Percentiles rank a stretch among this genome's conserved stretches.
Conservation (phyloP, 2,113 vertebrate genomes). For the Steatornis caripensis region DNA sequence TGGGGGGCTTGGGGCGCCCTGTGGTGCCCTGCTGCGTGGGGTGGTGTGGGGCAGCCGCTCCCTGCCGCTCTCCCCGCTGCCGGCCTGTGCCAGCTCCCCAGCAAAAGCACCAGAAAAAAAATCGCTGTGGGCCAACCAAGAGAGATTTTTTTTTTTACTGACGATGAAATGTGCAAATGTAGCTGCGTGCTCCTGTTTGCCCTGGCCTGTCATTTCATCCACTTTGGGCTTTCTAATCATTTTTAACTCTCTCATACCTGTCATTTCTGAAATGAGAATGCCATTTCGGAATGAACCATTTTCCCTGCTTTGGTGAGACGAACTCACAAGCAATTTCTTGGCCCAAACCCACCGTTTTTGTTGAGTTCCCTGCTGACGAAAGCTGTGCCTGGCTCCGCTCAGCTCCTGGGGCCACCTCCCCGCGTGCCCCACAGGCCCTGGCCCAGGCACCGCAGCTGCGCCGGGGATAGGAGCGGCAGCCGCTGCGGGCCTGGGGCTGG, state of each 20-base stretch:
- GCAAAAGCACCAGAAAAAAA: background rate
- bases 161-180: background rate
- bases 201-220: background rate
- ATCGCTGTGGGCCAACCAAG: background rate
- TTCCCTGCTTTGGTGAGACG: background rate
- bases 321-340: background rate
- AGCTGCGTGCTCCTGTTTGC: rapidly evolving
- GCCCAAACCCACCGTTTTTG: background rate
- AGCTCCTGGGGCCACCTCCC: no score
- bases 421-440: no score
- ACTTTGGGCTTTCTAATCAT: background rate
- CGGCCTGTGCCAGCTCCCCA: background rate
- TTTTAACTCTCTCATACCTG: background rate
- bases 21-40: no score
- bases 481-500: no score
- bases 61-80: background rate
- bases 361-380: background rate
- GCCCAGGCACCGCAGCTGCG: background rate
- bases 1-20: background rate
- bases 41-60: background rate
- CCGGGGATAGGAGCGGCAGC: background rate
- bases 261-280: background rate
- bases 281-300: background rate
- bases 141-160: background rate
- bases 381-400: background rate